Conservation (phyloP, 1,140 invertebrate genomes). For the Colletes gigas region DNA sequence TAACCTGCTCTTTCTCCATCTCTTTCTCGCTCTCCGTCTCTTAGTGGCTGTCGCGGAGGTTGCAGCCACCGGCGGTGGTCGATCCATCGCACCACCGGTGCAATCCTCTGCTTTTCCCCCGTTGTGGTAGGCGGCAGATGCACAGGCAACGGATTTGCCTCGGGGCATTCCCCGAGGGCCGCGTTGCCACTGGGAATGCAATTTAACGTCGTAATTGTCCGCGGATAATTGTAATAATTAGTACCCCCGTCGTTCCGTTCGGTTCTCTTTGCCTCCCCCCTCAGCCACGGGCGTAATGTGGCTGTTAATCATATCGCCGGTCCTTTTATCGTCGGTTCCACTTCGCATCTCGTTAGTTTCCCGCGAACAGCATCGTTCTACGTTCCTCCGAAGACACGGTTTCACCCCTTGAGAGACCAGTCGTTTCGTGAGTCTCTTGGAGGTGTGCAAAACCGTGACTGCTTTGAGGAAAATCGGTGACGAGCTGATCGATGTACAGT, state of each 20-base stretch:
- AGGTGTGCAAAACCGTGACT: too few relatives aligned
- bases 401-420: not conserved
- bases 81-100: slow-evolving; percentile 3
- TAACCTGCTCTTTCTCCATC: slow-evolving; percentile 8
- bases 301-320: slow-evolving; percentile 34
- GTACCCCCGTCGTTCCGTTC: slow-evolving; percentile 36
- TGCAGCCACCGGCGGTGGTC: not conserved
- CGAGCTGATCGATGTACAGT: too few relatives aligned
- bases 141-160: slow-evolving; percentile 45
- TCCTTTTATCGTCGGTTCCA: slow-evolving; percentile 8
- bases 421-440: not conserved
- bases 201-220: slow-evolving; percentile 66
- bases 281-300: not conserved
- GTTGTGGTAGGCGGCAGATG: slow-evolving; percentile 11
- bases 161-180: slow-evolving; percentile 32
- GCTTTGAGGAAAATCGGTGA: too few relatives aligned
- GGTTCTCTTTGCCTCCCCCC: not conserved
- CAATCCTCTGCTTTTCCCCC: slow-evolving; percentile 25
- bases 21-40: not conserved
- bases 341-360: not conserved
- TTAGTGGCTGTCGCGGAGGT: not conserved
- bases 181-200: slow-evolving; percentile 52
- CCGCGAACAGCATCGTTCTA: not conserved
- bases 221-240: slow-evolving; percentile 66
- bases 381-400: too few relatives aligned